These are phyloP conservation scores for Grammomys surdaster DNA, from an alignment of 2,113 vertebrate species.

Conservation along the genomic window DNA sequence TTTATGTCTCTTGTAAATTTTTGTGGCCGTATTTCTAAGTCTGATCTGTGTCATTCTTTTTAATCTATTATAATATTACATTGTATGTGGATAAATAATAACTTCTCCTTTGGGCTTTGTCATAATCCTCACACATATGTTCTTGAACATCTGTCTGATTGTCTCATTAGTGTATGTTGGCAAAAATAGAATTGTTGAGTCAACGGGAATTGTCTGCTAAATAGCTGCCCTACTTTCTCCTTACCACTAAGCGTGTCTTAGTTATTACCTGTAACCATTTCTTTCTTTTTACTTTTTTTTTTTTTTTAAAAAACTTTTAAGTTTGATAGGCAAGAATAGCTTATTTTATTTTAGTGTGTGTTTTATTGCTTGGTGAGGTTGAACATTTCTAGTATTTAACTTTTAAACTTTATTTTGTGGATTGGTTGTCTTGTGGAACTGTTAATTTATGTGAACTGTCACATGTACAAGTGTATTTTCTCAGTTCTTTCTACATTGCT, in stretches of 20 bases:
- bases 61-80: conserved; percentile 31
- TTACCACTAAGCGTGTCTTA: not conserved
- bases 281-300: conserved; percentile 18
- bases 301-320: not conserved
- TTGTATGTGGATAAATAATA: conserved; percentile 38
- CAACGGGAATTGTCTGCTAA: conserved; percentile 45
- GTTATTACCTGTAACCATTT: not conserved
- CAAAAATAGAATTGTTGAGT: conserved; percentile 56
- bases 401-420: conserved; percentile 62
- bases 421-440: conserved; percentile 58
- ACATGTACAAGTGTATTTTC: not conserved
- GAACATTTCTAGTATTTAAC: conserved; percentile 49
- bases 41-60: conserved; percentile 54
- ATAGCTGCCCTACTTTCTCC: not conserved
- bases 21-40: conserved; percentile 55
- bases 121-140: conserved; percentile 29
- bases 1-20: conserved; percentile 65
- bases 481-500: conserved; percentile 54
- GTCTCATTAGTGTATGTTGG: conserved; percentile 53
- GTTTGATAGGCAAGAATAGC: conserved; percentile 46
- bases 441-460: conserved; percentile 61
- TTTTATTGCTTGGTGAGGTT: conserved; percentile 57
- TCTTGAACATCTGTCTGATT: conserved; percentile 62
- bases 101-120: conserved; percentile 32
- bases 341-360: conserved; percentile 41